Evolutionary conservation across 1,140 invertebrate genomes (phyloP), one percentile per base, ranked within the genome.

Genomic region (Drosophila yakuba): DNA sequence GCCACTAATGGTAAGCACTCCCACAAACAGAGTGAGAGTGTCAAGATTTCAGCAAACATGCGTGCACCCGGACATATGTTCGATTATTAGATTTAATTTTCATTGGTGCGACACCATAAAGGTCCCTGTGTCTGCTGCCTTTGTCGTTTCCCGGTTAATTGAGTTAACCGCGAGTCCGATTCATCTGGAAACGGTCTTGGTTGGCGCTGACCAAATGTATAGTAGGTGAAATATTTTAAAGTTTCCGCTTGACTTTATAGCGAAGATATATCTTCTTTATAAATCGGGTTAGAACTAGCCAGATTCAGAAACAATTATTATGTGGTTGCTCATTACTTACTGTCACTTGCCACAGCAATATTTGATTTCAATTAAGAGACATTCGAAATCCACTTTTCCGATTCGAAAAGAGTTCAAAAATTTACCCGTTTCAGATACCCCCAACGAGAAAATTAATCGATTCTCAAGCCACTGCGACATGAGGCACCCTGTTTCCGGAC

Each of bases 1-100:
- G 82, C 62, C 82, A 82, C 86, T 82, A 88, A 84, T 86, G 82
- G 82, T 86, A 86, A 86, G 88, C 71, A 88, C 82, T 72, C 61
- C 51, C 50, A 47, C 82, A 86, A 86, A 88, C 83, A 86, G 64
- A 67, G 28, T 32, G 23, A 28, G 38, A 39, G 38, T 39, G 60
- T 74, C 50, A 71, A 82, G 82, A 82, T 78, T 86, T 71, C 17
- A 78, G 75, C 45, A 82, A 85, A 85, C 79, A 85, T 75, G 63
- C 64, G 69, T 64, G 69, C 82, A 85, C 74, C 82, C 67, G 45
- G 59, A 82, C 82, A 85, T 85, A 85, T 85, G 82, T 39, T 88
- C 68, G 17, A 59, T 78, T 59, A 88, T 85, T 88, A 78, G 58
- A 62, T 86, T 64, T 78, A 77, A 56, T 68, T 78, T 69, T 51